Evolutionary conservation across 2,113 vertebrate species (phyloP), one percentile per base, ranked within the genome.

Genomic region (Paramisgurnus dabryanus): DNA sequence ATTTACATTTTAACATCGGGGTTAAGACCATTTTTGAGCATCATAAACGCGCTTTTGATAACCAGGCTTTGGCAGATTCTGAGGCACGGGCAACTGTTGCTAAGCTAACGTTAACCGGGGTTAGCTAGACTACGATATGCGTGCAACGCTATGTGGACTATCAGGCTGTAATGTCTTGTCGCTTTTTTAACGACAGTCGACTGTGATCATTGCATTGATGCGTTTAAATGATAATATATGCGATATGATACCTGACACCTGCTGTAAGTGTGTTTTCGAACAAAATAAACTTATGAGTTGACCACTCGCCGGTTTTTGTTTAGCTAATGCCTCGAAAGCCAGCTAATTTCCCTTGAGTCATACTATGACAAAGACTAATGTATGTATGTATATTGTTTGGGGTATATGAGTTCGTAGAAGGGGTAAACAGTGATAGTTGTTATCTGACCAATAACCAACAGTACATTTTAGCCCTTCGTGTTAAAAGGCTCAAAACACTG

Each of bases 101-200:
- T 75, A 75, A 39, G 72, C 74, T 76, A 76, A 55, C 60, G 72
- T 63, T 76, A 66, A 55, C 60, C 74, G 74, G 22, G 22, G 74
- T 55, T 66, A 66, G 74, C 74, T 5, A 50, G 41, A 47, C 27
- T 53, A 76, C 47, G 47, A 41, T 15, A 66, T 53, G 34, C 15
- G 18, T 18, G 10, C 15, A 47, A 34, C 43, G 10, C 45, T 8
- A 1, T 39, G 60, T 10, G 63, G 61, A 40, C 47, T 66, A 18
- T 13, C 3, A n/a, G 11, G 40, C 9, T 41, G 8, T 22, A 34
- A 4, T n/a, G 2, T 34, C 49, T 75, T 2, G 7, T 49, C 27
- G 34, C 17, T 49, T 8, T 34, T 34, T 75, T 10, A 13, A 9
- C 9, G 53, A 8, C 39, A 34, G 22, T 22, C 22, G 22, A 22